Evolutionary conservation across 2,113 vertebrate genomes (phyloP).

Genomic region (Hippopotamus amphibius): DNA sequence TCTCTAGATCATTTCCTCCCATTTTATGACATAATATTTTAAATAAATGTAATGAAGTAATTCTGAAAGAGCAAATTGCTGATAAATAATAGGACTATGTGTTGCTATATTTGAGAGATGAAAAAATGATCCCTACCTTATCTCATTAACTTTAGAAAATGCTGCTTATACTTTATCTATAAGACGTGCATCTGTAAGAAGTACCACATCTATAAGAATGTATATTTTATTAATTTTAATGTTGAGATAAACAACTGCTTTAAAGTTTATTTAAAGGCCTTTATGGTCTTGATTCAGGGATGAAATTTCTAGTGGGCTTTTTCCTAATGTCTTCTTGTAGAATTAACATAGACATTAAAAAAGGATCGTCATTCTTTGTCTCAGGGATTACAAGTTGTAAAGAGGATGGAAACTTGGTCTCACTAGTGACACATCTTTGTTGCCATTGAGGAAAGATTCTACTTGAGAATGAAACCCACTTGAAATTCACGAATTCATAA

Average conservation of each 20-base stretch:
- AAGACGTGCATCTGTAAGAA: background rate
- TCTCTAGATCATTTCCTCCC: background rate
- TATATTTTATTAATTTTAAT: constrained; percentile 25
- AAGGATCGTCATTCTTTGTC: background rate
- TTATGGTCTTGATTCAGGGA: background rate
- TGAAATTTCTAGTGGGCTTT: background rate
- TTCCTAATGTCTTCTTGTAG: background rate
- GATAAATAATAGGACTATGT: background rate
- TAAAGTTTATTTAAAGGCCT: background rate
- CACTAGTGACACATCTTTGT: background rate
- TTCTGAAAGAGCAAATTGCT: constrained; percentile 6
- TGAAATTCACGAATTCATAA: background rate
- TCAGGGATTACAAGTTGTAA: background rate
- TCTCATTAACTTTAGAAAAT: background rate
- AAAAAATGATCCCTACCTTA: background rate
- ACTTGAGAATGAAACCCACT: background rate
- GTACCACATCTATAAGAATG: background rate
- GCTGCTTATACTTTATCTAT: background rate
- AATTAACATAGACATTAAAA: background rate
- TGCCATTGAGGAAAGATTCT: background rate
- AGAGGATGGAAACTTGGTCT: background rate
- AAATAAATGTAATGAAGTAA: background rate
- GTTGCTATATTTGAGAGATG: constrained; percentile 20
- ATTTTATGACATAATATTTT: background rate
- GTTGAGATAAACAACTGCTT: background rate